Base-by-base conservation (phyloP, 2,797 vertebrate species). In the Pangasius macronema region DNA sequence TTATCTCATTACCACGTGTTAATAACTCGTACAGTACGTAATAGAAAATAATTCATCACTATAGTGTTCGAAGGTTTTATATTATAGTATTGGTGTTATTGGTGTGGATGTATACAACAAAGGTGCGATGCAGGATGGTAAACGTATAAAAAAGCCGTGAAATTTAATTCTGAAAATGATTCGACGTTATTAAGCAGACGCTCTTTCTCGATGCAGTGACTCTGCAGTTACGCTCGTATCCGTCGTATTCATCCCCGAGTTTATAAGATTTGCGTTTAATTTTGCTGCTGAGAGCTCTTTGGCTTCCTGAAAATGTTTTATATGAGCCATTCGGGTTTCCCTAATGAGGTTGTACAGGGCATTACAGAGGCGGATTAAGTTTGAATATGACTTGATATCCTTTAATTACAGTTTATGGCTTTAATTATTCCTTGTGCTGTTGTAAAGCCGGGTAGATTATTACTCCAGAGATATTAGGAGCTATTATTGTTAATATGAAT, bases 281-380 rank as follows among this genome's bases (percentile, higher is more conserved):
- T 51, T 24, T 1, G 42, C 42, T 67, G 81, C 82, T 3, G 46
- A 70, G 82, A 83, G 46, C 63, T 68, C 82, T 82, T 49, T 42
- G 27, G 57, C 49, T 65, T 30, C 59, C 27, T 65, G 27, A 46
- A 46, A 65, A 65, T 63, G 61, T 67, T 68, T 68, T 53, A 68
- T 33, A 51, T 0, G 30, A 36, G 49, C n/a, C 20, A 11, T 30
- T 70, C 49, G 20, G 0, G 10, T 36, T 53, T 13, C 65, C 63
- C 42, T 83, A 53, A 83, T 83, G 82, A 83, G 82, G 82, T 83
- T 83, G 55, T 83, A 68, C n/a, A 27, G 46, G 63, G 82, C 49
- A 55, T 70, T 83, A 83, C 42, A 67, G 46, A 83, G 49, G 65
- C 49, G 82, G 49, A 83, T 83, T 70, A 53, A 51, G 65, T 70